Evolutionary conservation across 2,888 invertebrate genomes (phyloP), one percentile per base, ranked within the genome.

Genomic region (Penaeus monodon): DNA sequence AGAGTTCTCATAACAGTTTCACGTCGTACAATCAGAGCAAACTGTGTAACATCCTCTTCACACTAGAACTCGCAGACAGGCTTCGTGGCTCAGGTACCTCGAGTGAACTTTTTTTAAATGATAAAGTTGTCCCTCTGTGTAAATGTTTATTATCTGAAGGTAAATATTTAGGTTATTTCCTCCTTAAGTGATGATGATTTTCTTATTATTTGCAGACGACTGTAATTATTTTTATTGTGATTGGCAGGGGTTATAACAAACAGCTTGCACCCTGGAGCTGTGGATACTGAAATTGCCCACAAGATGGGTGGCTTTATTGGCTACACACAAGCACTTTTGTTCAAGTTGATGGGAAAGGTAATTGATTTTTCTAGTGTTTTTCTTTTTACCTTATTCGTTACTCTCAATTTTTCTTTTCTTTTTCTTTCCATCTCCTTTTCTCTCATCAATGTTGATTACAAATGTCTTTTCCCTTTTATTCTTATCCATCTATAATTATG

Each of bases 221-320:
- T 44, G 24, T 10, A 20, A 22, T 38, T 38, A 24, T 49, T 38
- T 74, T n/a, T 76, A 4, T 38, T 20, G 27, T 7, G n/a, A 22
- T 74, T 33, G 38, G 12, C 86, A 73, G 89, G 88, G 2, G 89
- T 90, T 29, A 66, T 65, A 7, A 89, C 79, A 33, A 85, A 84
- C 78, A 77, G 81, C 29, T 70, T 90, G 22, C 90, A 90, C 74
- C 91, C 91, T 12, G 91, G 91, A 14, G 89, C 91, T 44, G 91
- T 86, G 20, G 66, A 24, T 12, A 81, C 86, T 66, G 86, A 81
- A 20, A 57, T 86, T 76, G 68, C 81, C 33, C 10, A 22, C 2
- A 81, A 77, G 57, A 77, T n/a, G 64, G n/a, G 27, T 24, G 29
- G 7, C 17, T 14, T 4, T 49, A 22, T 17, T 81, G 81, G 86